Evolutionary conservation across 2,113 vertebrate genomes (phyloP), one percentile per base, ranked within the genome.

Genomic region (Chloebia gouldiae): DNA sequence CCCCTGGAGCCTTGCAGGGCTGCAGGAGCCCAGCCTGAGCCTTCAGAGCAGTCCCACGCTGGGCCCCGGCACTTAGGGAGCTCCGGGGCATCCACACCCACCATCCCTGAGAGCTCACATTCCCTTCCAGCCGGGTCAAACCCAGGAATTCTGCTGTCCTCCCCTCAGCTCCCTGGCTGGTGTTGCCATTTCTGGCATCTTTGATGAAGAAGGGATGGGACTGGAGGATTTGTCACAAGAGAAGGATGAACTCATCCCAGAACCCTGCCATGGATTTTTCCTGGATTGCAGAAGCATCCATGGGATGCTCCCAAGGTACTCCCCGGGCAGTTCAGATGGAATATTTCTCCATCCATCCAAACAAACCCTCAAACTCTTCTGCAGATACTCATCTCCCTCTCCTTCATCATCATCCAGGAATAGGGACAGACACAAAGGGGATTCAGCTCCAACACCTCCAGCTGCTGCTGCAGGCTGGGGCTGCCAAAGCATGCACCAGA

Each of bases 91-190:
- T 11, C 25, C 65, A 22, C 68, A 33, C 3, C 33, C 57, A 42
- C 20, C 37, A 2, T 5, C 35, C 6, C 0, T 2, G 7, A 57
- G 19, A 66, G 37, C 27, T 15, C 15, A 27, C 28, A 4, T 27
- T 65, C 42, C 86, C 70, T 59, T 63, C 35, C 75, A 47, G 24
- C 3, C 68, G 31, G 30, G 33, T 44, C 33, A 31, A 37, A 86
- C 37, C 3, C 45, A 42, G 37, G 31, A 68, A 10, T 79, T 73
- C 6, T 23, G 51, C n/a, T 25, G 33, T 8, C 50, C 37, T 78
- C 60, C 14, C 47, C 84, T 90, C n/a, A 20, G 6, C 28, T 22
- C 61, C 45, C 42, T 12, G 37, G 13, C 49, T 42, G 63, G 24
- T 7, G n/a, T 33, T 47, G 72, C 35, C 83, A 56, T 19, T 50